phyloP scores from a whole-genome alignment of 2,797 vertebrate genomes.

The Bufotes viridis region DNA sequence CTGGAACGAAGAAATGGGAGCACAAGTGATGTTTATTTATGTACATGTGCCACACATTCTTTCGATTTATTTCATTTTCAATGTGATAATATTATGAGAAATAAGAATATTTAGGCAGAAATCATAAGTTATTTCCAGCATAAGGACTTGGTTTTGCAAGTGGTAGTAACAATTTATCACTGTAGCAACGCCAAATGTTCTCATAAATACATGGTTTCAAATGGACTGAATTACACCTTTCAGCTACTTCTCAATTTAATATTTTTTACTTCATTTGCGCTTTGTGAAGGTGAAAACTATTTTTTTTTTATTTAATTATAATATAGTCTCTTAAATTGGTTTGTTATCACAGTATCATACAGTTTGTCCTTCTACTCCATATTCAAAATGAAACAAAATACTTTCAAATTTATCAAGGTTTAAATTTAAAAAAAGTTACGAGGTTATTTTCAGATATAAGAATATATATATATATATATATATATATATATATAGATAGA shows the following conservation, averaged over 20 bases:
- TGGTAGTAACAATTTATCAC: slow-evolving; percentile 22
- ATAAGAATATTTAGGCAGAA: slow-evolving; percentile 27
- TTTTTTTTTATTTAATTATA: not conserved
- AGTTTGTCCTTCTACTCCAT: not conserved
- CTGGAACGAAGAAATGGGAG: slow-evolving; percentile 24
- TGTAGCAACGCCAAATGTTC: not conserved
- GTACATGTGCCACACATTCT: slow-evolving; percentile 45
- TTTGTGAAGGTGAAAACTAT: not conserved
- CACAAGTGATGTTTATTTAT: slow-evolving; percentile 45
- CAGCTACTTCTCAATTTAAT: not conserved
- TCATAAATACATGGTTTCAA: slow-evolving; percentile 1
- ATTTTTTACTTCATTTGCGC: not conserved
- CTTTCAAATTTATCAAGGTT: too few species aligned
- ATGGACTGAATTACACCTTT: not conserved
- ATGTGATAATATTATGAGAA: slow-evolving; percentile 32
- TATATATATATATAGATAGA: too few species aligned
- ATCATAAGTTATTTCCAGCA: slow-evolving; percentile 5
- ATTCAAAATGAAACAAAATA: not conserved
- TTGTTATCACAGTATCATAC: not conserved
- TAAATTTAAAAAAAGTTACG: too few species aligned
- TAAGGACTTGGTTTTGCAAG: not conserved
- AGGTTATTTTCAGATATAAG: too few species aligned
- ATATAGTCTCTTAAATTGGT: not conserved
- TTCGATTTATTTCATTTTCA: slow-evolving; percentile 40
- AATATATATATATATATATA: too few species aligned